Evolutionary conservation across 2,113 vertebrate species (phyloP).

Genomic region (Brienomyrus brachyistius): DNA sequence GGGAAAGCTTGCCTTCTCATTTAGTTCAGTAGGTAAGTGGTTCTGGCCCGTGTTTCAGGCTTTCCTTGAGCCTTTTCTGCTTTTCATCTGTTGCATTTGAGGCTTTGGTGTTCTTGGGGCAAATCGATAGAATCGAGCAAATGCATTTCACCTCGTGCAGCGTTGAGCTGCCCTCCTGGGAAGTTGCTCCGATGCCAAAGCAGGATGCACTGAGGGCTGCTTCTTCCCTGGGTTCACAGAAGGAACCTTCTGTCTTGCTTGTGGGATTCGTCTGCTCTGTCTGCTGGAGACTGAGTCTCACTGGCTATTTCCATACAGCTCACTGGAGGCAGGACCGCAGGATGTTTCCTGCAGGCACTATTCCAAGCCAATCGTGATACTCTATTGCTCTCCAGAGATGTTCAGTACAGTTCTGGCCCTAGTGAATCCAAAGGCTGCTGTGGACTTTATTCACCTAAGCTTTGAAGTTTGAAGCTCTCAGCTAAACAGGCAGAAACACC

Average conservation of each 20-base stretch:
- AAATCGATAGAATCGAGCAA: neutral
- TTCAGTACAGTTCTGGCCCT: neutral
- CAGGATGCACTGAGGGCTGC: neutral
- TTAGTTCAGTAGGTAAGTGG: neutral
- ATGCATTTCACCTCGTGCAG: neutral
- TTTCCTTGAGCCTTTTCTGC: neutral
- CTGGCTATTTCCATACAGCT: neutral
- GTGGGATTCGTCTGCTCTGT: neutral
- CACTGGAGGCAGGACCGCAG: neutral
- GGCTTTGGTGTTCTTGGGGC: neutral
- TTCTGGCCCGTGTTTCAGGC: neutral
- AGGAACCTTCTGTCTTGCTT: neutral
- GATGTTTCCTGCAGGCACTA: neutral
- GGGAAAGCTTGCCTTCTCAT: neutral
- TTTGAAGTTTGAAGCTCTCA: too few relatives aligned
- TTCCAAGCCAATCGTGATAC: neutral
- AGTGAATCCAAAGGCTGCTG: neutral
- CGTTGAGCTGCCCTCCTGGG: neutral
- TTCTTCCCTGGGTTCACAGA: neutral
- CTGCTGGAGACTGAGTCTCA: neutral
- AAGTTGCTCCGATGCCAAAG: neutral
- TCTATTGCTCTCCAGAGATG: neutral
- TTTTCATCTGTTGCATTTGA: neutral
- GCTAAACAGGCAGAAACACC: neutral
- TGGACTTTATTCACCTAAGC: neutral